A percentile compares a stretch with the other conserved stretches of the same genome.
Evolutionary conservation across 2,113 vertebrate genomes (phyloP).

Genomic region (Polypterus bichir): DNA sequence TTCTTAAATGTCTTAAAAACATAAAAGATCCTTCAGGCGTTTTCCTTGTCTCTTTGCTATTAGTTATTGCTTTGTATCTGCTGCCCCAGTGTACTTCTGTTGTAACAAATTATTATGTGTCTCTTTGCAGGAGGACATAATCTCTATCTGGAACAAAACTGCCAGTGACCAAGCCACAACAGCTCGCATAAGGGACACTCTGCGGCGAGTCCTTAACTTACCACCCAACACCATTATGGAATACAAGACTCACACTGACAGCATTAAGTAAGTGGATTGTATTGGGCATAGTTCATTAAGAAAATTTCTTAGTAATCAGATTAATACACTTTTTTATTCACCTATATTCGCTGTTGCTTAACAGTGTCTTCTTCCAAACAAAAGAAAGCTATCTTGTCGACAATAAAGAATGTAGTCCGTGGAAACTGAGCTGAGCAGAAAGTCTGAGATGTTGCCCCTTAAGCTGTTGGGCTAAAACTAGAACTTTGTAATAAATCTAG

Average conservation of each 20-base stretch:
- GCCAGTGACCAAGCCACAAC: constrained; percentile 68
- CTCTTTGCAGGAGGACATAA: constrained; percentile 55
- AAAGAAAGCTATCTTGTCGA: too few species aligned
- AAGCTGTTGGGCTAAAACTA: too few species aligned
- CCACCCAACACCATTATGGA: constrained; percentile 76
- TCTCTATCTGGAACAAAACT: constrained; percentile 76
- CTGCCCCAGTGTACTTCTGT: neutral
- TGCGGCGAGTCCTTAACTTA: constrained; percentile 66
- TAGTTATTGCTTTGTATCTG: neutral
- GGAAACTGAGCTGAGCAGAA: too few species aligned
- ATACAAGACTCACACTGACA: constrained; percentile 71
- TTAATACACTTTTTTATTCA: too few species aligned
- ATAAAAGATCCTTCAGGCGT: too few species aligned
- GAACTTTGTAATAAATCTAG: too few species aligned
- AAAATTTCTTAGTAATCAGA: too few species aligned
- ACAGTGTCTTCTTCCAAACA: too few species aligned
- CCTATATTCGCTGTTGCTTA: too few species aligned
- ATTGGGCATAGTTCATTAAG: neutral
- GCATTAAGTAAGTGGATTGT: constrained; percentile 63
- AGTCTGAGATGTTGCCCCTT: too few species aligned
- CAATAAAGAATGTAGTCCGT: too few species aligned
- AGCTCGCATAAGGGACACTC: constrained; percentile 61
- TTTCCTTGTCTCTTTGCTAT: neutral
- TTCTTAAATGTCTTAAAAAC: too few species aligned
- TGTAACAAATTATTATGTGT: neutral